Conservation (phyloP, 2,888 invertebrate genomes). For the Stegophylla sp. region DNA sequence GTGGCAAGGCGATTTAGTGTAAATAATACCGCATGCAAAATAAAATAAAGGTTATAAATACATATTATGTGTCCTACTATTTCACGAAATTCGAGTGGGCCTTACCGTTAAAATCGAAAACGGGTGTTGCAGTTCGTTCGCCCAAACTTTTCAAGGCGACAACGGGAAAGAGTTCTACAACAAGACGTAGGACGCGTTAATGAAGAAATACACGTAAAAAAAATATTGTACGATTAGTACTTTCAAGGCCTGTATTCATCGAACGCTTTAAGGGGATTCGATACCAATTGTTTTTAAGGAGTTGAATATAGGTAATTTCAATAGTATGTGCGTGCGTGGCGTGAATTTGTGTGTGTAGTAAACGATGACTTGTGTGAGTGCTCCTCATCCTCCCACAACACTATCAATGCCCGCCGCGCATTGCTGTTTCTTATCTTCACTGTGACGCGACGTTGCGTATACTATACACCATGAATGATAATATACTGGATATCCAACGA, state of each 20-base stretch:
- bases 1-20: constrained; percentile 66
- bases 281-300: too few species aligned
- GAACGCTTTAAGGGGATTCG: constrained; percentile 58
- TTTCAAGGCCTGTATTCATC: constrained; percentile 19
- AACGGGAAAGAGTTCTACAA: constrained; percentile 62
- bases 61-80: constrained; percentile 10
- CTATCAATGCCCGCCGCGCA: too few species aligned
- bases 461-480: too few species aligned
- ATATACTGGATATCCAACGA: too few species aligned
- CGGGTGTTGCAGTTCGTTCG: not conserved
- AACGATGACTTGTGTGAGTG: too few species aligned
- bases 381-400: too few species aligned
- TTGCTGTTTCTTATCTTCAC: too few species aligned
- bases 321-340: too few species aligned
- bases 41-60: constrained; percentile 60
- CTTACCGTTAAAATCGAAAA: constrained; percentile 12
- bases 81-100: constrained; percentile 18
- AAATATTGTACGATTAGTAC: constrained; percentile 39
- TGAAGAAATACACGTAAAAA: too few species aligned
- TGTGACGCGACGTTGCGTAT: too few species aligned
- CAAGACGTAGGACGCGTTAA: constrained; percentile 49
- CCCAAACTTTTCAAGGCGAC: constrained; percentile 61
- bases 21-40: constrained; percentile 63
- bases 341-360: too few species aligned
- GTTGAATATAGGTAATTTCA: too few species aligned